phyloP scores from a whole-genome alignment of 2,888 invertebrate species.

The Ommatoiulus sabulosus region DNA sequence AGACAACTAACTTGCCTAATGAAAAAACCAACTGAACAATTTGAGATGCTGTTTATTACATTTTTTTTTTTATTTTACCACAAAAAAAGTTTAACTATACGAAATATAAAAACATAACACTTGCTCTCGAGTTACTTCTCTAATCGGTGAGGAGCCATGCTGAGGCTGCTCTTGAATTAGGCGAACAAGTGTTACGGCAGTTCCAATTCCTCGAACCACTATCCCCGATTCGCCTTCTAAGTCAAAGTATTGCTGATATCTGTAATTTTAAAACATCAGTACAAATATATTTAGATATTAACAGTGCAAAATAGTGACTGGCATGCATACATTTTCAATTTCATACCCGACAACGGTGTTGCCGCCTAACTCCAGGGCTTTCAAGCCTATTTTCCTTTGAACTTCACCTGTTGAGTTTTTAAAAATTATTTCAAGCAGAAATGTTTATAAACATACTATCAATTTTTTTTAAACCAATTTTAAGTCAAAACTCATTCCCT shows the following conservation, averaged over 20 bases:
- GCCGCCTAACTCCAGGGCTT: constrained; percentile 92
- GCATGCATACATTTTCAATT: neutral
- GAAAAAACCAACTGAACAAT: no score
- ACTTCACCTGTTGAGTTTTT: constrained; percentile 76
- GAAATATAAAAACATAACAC: neutral
- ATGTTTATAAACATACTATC: neutral
- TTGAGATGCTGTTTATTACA: no score
- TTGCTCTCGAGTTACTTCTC: constrained; percentile 57
- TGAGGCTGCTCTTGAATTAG: constrained; percentile 48
- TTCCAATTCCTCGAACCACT: constrained; percentile 94
- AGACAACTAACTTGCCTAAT: no score
- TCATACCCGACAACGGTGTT: constrained; percentile 89
- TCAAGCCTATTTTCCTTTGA: constrained; percentile 91
- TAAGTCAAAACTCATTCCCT: no score
- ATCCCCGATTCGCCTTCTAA: constrained; percentile 97
- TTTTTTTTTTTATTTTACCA: no score
- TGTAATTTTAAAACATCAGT: constrained; percentile 51
- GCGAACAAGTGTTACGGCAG: constrained; percentile 78
- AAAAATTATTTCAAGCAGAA: neutral
- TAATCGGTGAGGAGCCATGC: constrained; percentile 60
- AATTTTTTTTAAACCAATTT: neutral
- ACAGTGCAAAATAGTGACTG: neutral
- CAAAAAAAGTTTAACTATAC: no score
- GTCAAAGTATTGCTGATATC: constrained; percentile 93
- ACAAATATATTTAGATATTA: neutral